Evolutionary conservation across 2,113 vertebrate species (phyloP), one percentile per base, ranked within the genome.

Genomic region (Thomomys bottae): DNA sequence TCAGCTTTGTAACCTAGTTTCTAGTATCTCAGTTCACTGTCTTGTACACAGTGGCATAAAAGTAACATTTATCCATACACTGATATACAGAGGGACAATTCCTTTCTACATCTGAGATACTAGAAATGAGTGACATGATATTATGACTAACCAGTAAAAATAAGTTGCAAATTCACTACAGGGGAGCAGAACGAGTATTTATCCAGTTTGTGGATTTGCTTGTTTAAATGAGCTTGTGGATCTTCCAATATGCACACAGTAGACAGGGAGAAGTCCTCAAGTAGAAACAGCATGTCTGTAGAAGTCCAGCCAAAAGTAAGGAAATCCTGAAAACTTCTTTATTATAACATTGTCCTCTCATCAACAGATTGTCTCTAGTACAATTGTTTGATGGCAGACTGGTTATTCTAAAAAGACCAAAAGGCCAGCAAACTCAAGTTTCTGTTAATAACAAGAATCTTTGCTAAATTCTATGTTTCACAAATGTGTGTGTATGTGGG

Each of bases 291-390:
- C 61, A 3, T 84, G 84, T 96, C 96, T 92, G 94, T 93, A 91
- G 90, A 90, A 71, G 75, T 93, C 96, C 81, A 96, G 92, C 79
- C 92, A 95, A 63, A 91, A 95, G 57, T 70, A 57, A 8, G 86
- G 67, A 73, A 93, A 95, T 94, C 83, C 70, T 91, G 93, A 75
- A 36, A 71, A 72, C 34, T 96, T 94, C 89, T 92, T 97, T 95
- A 97, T 97, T 91, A 94, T 89, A 81, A 68, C 88, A 57, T 94
- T 86, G 23, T 89, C 93, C 87, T 96, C 92, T 81, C 84, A 85
- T 61, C 45, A 40, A 94, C 93, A 96, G 95, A 96, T 95, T 95
- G 92, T 75, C 96, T 68, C 49, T 11, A 45, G 45, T 11, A 59
- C n/a, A 10, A 90, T 77, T 95, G 94, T 86, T 92, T 88, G n/a